A percentile compares a stretch with the other conserved stretches of the same genome.
These are phyloP conservation scores for Pollimyrus isidori DNA, from an alignment of 2,113 vertebrate species.

Conservation along the genomic window DNA sequence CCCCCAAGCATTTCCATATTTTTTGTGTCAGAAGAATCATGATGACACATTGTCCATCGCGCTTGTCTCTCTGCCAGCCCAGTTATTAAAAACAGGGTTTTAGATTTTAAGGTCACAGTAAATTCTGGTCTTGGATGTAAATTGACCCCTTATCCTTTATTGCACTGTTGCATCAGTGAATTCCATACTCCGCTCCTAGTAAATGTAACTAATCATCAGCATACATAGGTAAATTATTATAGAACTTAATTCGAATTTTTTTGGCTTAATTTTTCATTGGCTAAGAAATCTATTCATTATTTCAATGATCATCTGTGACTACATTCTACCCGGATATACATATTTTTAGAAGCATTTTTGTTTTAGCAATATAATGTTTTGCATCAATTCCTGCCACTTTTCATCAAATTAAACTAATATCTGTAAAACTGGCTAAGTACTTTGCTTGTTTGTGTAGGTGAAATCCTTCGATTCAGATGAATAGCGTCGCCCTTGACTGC, in stretches of 20 bases:
- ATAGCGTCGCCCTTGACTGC: neutral
- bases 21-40: neutral
- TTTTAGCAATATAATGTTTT: neutral
- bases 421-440: neutral
- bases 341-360: neutral
- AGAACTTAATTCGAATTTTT: neutral
- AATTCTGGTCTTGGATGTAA: neutral
- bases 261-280: neutral
- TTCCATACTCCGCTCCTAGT: neutral
- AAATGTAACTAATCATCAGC: neutral
- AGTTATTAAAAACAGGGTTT: neutral
- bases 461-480: neutral
- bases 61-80: neutral
- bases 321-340: neutral
- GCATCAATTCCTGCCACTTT: neutral
- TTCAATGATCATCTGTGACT: neutral
- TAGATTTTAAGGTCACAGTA: neutral
- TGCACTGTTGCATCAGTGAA: neutral
- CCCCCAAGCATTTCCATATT: neutral
- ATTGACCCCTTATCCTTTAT: neutral
- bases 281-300: neutral
- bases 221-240: neutral
- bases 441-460: neutral
- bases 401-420: neutral
- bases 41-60: neutral